Evolutionary conservation across 2,113 vertebrate genomes (phyloP).

Genomic region (Xiphophorus maculatus): DNA sequence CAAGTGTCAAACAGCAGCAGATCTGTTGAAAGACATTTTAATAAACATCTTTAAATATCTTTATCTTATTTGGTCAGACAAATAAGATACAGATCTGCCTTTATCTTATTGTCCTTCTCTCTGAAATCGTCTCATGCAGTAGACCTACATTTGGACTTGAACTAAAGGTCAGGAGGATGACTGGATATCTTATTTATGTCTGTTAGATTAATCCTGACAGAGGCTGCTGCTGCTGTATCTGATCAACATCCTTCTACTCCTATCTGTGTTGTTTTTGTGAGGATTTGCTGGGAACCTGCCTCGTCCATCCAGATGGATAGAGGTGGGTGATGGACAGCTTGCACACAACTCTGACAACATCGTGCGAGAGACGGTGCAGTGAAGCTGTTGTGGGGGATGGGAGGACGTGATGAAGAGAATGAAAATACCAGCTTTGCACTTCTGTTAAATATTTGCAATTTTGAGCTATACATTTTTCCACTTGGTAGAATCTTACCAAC

Average conservation of each 20-base stretch:
- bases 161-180: slow-evolving; percentile 38
- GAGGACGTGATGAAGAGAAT: slow-evolving; percentile 1
- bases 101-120: slow-evolving; percentile 4
- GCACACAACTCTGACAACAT: slow-evolving; percentile 33
- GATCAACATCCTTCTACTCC: slow-evolving; percentile 28
- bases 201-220: not conserved
- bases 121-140: slow-evolving; percentile 8
- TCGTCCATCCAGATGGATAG: slow-evolving; percentile 47
- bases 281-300: slow-evolving; percentile 39
- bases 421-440: slow-evolving; percentile 19
- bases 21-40: slow-evolving; percentile 16
- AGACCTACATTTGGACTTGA: slow-evolving; percentile 14
- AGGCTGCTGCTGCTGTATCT: slow-evolving; percentile 18
- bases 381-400: slow-evolving; percentile 41
- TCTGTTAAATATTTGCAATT: not conserved
- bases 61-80: no score
- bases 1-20: slow-evolving; percentile 20
- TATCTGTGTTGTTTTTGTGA: slow-evolving; percentile 29
- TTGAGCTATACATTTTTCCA: not conserved
- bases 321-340: slow-evolving; percentile 55
- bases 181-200: slow-evolving; percentile 48
- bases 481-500: not conserved
- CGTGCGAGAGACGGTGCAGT: slow-evolving; percentile 19
- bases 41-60: no score
- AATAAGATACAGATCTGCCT: no score